A percentile compares a stretch with the other conserved stretches of the same genome.
Evolutionary conservation across 2,113 vertebrate genomes (phyloP).

Genomic region (Antechinus stuartii): DNA sequence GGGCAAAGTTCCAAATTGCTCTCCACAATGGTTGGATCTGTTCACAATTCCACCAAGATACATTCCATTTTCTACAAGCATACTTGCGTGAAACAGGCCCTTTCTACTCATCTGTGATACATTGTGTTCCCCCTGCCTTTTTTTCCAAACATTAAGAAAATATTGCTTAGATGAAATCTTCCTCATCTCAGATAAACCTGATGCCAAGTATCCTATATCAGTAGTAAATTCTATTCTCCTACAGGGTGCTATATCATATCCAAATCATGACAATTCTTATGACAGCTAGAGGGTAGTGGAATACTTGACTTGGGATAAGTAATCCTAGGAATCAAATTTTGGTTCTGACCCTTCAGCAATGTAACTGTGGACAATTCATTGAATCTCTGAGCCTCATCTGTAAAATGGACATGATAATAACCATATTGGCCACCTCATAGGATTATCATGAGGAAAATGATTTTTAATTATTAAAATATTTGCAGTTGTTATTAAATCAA

Average conservation of each 20-base stretch:
- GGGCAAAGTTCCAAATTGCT: too few species aligned
- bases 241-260: background rate
- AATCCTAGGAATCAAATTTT: background rate
- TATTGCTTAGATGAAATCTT: conserved; percentile 39
- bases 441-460: background rate
- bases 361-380: background rate
- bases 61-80: conserved; percentile 6
- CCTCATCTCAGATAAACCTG: background rate
- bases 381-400: background rate
- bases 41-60: background rate
- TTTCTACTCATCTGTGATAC: conserved; percentile 20
- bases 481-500: background rate
- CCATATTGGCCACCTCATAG: background rate
- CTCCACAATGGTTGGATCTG: too few species aligned
- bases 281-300: background rate
- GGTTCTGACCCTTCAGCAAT: background rate
- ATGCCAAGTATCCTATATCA: background rate
- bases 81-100: background rate
- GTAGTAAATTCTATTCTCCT: background rate
- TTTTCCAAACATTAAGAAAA: conserved; percentile 13
- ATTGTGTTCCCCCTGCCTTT: background rate
- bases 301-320: background rate
- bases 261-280: background rate
- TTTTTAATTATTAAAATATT: background rate
- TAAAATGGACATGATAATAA: background rate